Evolutionary conservation across 1,140 invertebrate species (phyloP).

Genomic region (Tachypleus tridentatus): DNA sequence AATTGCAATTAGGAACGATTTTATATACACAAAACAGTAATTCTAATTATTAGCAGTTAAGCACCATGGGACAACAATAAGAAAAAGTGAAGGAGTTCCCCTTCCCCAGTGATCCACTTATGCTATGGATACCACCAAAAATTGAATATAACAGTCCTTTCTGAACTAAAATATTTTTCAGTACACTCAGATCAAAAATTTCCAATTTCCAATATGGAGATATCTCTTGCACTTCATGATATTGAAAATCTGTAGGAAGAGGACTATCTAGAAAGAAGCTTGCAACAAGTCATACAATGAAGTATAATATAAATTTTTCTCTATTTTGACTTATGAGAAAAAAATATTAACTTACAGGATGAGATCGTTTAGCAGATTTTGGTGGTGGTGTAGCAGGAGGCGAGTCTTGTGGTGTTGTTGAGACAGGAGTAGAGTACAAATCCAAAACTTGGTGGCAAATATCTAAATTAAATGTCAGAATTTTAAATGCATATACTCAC

Average conservation of each 20-base stretch:
- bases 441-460: slow-evolving; percentile 95
- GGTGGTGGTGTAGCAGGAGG: slow-evolving; percentile 16
- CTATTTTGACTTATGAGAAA: background rate
- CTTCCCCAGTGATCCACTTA: no score
- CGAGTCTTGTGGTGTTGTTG: slow-evolving; percentile 23
- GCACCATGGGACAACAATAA: no score
- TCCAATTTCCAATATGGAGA: slow-evolving; percentile 7
- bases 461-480: slow-evolving; percentile 42
- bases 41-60: no score
- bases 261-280: slow-evolving; percentile 9
- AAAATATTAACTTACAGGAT: slow-evolving; percentile 15
- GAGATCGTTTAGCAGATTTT: slow-evolving; percentile 12
- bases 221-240: slow-evolving; percentile 1
- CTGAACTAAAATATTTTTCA: slow-evolving; percentile 4
- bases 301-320: background rate
- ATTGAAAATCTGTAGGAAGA: slow-evolving; percentile 8
- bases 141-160: background rate
- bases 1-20: no score
- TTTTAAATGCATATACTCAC: no score
- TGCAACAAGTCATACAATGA: background rate
- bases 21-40: no score
- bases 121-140: no score
- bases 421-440: slow-evolving; percentile 43
- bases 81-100: no score
- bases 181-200: slow-evolving; percentile 11